phyloP scores from a whole-genome alignment of 2,888 invertebrate species.

The Platerodrilus igneus region DNA sequence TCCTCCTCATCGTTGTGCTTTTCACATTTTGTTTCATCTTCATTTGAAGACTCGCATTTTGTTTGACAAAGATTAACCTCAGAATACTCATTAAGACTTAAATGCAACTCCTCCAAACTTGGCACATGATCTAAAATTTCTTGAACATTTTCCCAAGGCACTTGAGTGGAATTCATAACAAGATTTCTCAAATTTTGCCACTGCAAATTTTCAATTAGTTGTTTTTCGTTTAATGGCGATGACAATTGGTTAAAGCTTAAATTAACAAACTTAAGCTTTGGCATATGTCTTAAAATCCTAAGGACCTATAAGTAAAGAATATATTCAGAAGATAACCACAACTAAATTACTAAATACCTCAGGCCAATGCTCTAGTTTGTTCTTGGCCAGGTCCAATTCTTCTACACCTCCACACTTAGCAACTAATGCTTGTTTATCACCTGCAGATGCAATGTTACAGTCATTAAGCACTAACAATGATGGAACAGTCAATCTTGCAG shows the following conservation, averaged over 20 bases:
- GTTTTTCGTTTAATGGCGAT: conserved; percentile 57
- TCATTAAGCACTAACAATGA: conserved; percentile 83
- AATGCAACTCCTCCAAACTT: conserved; percentile 83
- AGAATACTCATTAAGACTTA: conserved; percentile 85
- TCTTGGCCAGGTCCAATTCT: conserved; percentile 91
- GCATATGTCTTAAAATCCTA: conserved; percentile 81
- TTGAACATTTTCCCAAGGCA: conserved; percentile 80
- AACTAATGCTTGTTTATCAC: conserved; percentile 72
- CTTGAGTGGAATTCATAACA: conserved; percentile 81
- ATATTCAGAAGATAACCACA: conserved; percentile 1
- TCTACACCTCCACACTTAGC: conserved; percentile 86
- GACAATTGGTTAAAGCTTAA: conserved; percentile 83
- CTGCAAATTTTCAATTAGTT: conserved; percentile 38
- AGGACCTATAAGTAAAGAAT: conserved; percentile 59
- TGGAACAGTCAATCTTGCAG: conserved; percentile 72
- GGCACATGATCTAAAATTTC: conserved; percentile 70
- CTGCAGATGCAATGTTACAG: conserved; percentile 87
- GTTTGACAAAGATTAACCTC: conserved; percentile 63
- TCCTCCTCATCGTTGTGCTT: conserved; percentile 20
- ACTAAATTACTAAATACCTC: conserved; percentile 57
- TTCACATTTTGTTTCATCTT: conserved; percentile 23
- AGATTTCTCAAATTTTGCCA: conserved; percentile 68
- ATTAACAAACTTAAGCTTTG: conserved; percentile 85
- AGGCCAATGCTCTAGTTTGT: conserved; percentile 82
- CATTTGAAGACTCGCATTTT: conserved; percentile 24